Base-by-base conservation (phyloP, 2,797 vertebrate species). In the Pangasius djambal region DNA sequence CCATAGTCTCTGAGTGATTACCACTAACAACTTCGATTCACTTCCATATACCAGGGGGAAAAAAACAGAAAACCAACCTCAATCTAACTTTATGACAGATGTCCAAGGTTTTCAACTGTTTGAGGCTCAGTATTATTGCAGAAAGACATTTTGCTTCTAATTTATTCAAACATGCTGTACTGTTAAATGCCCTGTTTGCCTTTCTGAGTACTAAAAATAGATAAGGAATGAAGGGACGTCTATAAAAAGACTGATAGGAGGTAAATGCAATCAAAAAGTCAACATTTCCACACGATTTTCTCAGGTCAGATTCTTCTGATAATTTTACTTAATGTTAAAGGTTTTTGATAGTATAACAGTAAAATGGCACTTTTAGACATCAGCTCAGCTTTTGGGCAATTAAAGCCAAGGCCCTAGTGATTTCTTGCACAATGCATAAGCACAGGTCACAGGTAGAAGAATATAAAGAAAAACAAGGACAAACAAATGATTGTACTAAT, bases 401-500 rank as follows among this genome's bases (percentile, higher is more conserved):
- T 79, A 79, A 55, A 79, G 16, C n/a, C 8, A 59, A 52, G 12
- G 48, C 2, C 15, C 15, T 22, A 34, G n/a, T 57, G n/a, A 34
- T 34, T 8, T 75, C 40, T 37, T 8, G 1, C 77, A 57, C 15
- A 50, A 5, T 40, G 10, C 20, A 28, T 15, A 28, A 83, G 34
- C 4, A 83, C 2, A 61, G 20, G 55, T 61, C 50, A 79, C 12
- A 34, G 18, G 15, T 34, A 20, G 57, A 13, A 44, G 44, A 25
- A 40, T 57, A 37, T 6, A 9, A 70, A 70, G 5, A 37, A 55
- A 52, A 34, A 67, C 6, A 10, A n/a, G 7, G n/a, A 25, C 18
- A 70, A 59, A 77, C 40, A 82, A 34, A 78, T 84, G 69, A 75
- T 91, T 91, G 55, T 92, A 91, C 91, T 89, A 92, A 92, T 90